Evolutionary conservation across 2,113 vertebrate species (phyloP), one percentile per base, ranked within the genome.

Genomic region (Lepisosteus oculatus): DNA sequence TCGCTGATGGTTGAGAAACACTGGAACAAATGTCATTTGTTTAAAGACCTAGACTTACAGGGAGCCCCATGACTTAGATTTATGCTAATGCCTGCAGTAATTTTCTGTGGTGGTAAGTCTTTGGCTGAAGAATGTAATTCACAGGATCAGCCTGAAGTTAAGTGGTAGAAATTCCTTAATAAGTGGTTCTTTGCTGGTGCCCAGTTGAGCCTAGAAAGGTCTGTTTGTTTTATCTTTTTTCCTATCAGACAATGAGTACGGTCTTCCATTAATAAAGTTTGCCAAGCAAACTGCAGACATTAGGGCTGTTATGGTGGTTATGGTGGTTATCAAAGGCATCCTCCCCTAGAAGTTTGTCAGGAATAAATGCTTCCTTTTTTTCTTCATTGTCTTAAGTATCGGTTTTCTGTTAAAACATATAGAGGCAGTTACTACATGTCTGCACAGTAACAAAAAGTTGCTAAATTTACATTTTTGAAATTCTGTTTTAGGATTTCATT

Each of bases 21-120:
- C 8, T 43, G 7, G 77, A 89, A 91, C 84, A 91, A 87, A 65
- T 56, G 44, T 61, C 71, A 57, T 85, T 84, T 81, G 81, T 72
- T 51, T 42, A 68, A 43, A 69, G 45, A 61, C 54, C 69, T 88
- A 89, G 87, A 87, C 86, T 82, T 76, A 76, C 75, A 80, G 82
- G 71, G 79, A 81, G 82, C 80, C 91, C 75, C 84, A 86, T 92
- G 90, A 92, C 80, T 90, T 81, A 55, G 86, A 87, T 91, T 88
- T 86, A 74, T 74, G 70, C 59, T 69, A 67, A 79, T 79, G 77
- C 80, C 78, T 72, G 72, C 13, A 56, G 76, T 62, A 43, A 74
- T 55, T 74, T 29, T 61, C 54, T 64, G 70, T 15, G 63, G 68
- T n/a, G 65, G 68, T 47, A 42, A 59, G 41, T 74, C n/a, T 65